Evolutionary conservation across 2,888 invertebrate genomes (phyloP).

Genomic region (Spatulosminthurus flaviceps): DNA sequence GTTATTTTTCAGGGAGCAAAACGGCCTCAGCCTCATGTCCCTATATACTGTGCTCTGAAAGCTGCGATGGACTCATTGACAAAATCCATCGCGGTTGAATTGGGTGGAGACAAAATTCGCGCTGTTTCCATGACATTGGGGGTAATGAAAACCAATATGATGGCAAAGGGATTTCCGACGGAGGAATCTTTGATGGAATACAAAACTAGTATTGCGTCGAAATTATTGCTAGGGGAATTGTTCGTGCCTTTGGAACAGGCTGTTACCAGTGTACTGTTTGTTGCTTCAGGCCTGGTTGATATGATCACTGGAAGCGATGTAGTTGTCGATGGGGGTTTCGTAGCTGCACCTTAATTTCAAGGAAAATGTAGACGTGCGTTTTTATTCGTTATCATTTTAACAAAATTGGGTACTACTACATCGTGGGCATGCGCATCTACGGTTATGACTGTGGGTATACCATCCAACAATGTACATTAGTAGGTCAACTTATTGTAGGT

Average conservation of each 20-base stretch:
- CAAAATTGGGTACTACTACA: no score
- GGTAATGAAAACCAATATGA: background rate
- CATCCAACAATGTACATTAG: no score
- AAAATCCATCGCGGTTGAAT: background rate
- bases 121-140: slow-evolving; percentile 9
- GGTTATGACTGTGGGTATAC: no score
- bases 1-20: background rate
- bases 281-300: slow-evolving; percentile 41
- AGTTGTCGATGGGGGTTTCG: slow-evolving; percentile 47
- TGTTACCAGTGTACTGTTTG: slow-evolving; percentile 45
- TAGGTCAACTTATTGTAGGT: no score
- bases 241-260: slow-evolving; percentile 49
- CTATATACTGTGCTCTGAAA: slow-evolving; percentile 1
- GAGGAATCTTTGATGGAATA: background rate
- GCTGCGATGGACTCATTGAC: slow-evolving; percentile 16
- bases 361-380: no score
- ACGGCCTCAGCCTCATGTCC: background rate
- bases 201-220: background rate
- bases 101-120: background rate
- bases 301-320: slow-evolving; percentile 48
- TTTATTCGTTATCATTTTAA: no score
- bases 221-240: slow-evolving; percentile 10
- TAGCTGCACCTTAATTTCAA: no score
- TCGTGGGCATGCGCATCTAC: no score
- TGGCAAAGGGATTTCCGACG: background rate